A percentile compares a stretch with the other conserved stretches of the same genome.
Conservation (phyloP, 2,113 vertebrate species). For the Felis catus region F.catus_Fca126_mat1.0 CM031420.1:121398501-121399000, state of each 20-base stretch:
- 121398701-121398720: neutral
- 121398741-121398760: neutral
- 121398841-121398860: rapidly evolving
- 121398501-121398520: neutral
- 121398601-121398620: neutral
- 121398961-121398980: neutral
- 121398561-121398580: neutral
- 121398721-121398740: neutral
- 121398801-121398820: neutral
- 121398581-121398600: neutral
- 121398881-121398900: neutral
- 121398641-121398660: neutral
- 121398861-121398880: neutral
- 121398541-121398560: neutral
- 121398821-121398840: neutral
- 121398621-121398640: neutral
- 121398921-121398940: neutral
- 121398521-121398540: neutral
- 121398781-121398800: neutral
- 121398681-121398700: neutral
- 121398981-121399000: neutral
- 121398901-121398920: neutral
- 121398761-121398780: rapidly evolving
- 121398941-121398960: neutral
- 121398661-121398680: neutral